Base-by-base conservation (phyloP, 2,113 vertebrate genomes). In the Camarhynchus parvulus region DNA sequence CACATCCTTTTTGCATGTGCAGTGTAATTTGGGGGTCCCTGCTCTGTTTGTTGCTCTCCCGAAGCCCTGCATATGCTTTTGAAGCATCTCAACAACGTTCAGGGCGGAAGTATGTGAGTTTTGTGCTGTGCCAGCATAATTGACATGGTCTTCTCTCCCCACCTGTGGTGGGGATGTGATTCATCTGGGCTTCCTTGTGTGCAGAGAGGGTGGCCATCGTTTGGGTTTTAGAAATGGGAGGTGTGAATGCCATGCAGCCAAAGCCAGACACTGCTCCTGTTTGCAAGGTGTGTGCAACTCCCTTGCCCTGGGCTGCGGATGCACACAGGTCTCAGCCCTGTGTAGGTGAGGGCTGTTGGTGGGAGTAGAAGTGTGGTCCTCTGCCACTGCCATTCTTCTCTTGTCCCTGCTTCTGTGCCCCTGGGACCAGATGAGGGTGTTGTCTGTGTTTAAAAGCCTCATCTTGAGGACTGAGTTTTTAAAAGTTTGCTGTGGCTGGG, bases 281-380 rank as follows among this genome's bases (percentile, higher is more conserved):
- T 25, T 66, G 59, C 33, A 7, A 2, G 1, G 3, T 10, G n/a
- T 10, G 14, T n/a, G 27, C 56, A 46, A 0, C 64, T 81, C 58
- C 59, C 30, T 75, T 41, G 74, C 44, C 33, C 63, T 2, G 1
- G 49, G 46, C 84, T 37, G 27, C 0, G 0, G 19, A 35, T 35
- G 49, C 0, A 0, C 39, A 5, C 0, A 0, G 9, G 37, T 37
- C 37, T 73, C 37, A 53, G 50, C 61, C 7, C 3, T 47, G 5
- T 0, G 1, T 7, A 8, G 67, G 7, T 62, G 56, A 14, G 31
- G 7, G 28, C 56, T 63, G 8, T 24, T 2, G 11, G 20, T 49
- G 25, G 41, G 27, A 66, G 17, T 0, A 0, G 33, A 52, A 59
- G 7, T 0, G 0, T 31, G 39, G 27, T 69, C 31, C 10, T 4